A percentile compares a stretch with the other conserved stretches of the same genome.
Evolutionary conservation across 1,140 invertebrate species (phyloP).

Genomic region (Branchinecta lynchi): DNA sequence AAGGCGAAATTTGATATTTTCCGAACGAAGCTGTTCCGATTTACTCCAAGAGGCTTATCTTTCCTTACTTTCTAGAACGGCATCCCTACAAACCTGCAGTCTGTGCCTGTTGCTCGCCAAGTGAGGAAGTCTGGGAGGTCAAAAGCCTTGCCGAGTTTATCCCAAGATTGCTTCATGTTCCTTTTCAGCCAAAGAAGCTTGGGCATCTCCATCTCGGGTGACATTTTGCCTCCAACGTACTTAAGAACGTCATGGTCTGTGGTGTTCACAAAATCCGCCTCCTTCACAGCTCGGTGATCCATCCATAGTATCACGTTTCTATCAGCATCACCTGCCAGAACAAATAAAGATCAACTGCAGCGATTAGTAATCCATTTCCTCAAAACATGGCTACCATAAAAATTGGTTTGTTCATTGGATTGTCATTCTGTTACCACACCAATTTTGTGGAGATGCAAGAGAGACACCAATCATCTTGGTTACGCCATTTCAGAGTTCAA

Average conservation of each 20-base stretch:
- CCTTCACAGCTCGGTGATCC: conserved; percentile 74
- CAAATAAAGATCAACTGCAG: neutral
- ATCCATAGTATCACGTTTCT: conserved; percentile 92
- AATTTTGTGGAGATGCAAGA: neutral
- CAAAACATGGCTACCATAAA: conserved; percentile 17
- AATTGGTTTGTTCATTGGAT: too few relatives aligned
- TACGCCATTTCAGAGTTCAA: too few relatives aligned
- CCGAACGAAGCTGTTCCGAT: too few relatives aligned
- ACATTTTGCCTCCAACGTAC: conserved; percentile 79
- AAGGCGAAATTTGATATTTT: too few relatives aligned
- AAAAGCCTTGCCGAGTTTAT: conserved; percentile 55
- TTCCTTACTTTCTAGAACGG: neutral
- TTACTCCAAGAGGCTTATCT: too few relatives aligned
- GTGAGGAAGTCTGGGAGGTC: conserved; percentile 88
- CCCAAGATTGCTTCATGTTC: conserved; percentile 49
- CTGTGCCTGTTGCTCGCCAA: conserved; percentile 66
- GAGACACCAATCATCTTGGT: too few relatives aligned
- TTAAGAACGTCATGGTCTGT: conserved; percentile 56
- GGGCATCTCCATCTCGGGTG: conserved; percentile 85
- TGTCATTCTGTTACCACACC: neutral
- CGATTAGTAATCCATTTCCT: neutral
- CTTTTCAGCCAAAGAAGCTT: conserved; percentile 90
- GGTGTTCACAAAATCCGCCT: conserved; percentile 67
- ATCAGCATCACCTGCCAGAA: conserved; percentile 39
- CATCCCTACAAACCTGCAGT: conserved; percentile 39